These are phyloP conservation scores for Artemia franciscana DNA, from an alignment of 1,140 invertebrate genomes.

Conservation along the genomic window DNA sequence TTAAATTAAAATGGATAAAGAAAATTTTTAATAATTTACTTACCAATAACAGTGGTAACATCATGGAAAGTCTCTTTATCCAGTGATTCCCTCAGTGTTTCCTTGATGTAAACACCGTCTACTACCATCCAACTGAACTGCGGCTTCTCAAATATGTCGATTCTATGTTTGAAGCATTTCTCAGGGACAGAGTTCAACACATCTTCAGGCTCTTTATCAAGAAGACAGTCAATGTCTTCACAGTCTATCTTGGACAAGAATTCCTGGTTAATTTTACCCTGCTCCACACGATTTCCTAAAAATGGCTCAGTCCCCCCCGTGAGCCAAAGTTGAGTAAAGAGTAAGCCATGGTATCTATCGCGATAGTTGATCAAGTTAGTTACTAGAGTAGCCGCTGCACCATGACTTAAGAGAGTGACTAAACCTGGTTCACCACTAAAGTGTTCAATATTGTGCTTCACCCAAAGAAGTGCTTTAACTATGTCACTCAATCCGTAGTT, in stretches of 20 bases:
- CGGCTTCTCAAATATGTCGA: not conserved
- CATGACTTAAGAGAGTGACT: constrained; percentile 54
- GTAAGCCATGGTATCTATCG: not conserved
- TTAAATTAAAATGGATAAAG: no score
- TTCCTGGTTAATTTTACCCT: not conserved
- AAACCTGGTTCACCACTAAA: constrained; percentile 49
- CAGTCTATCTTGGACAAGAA: not conserved
- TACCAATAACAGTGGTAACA: not conserved
- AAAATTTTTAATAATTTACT: no score
- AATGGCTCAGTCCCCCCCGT: constrained; percentile 31
- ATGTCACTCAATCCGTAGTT: constrained; percentile 66
- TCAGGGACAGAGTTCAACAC: not conserved
- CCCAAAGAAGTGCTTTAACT: constrained; percentile 47
- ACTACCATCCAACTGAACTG: not conserved
- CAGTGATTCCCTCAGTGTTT: not conserved
- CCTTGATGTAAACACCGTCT: not conserved
- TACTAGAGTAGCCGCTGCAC: constrained; percentile 49
- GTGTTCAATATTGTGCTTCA: constrained; percentile 48
- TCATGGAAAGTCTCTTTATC: not conserved
- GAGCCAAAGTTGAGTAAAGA: constrained; percentile 41
- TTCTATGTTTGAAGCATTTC: not conserved
- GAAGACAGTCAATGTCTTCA: not conserved
- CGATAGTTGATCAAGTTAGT: constrained; percentile 31
- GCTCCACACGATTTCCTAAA: not conserved
- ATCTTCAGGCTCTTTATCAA: not conserved